Percentiles rank a stretch among this genome's conserved stretches.
phyloP scores from a whole-genome alignment of 2,797 vertebrate species.

The Siniperca scherzeri region DNA sequence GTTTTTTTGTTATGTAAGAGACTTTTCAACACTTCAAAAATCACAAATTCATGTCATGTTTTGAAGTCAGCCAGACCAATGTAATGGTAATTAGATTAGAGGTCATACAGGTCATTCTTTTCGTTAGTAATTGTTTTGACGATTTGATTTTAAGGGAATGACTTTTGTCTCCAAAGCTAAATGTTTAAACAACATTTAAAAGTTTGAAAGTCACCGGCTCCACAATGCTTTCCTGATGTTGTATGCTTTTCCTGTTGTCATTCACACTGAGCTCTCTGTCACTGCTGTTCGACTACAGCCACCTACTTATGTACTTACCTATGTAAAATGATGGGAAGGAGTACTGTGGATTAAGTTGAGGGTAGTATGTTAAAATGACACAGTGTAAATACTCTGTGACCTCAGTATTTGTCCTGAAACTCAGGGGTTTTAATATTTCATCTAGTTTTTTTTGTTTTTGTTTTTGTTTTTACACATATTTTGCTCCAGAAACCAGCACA shows the following conservation, averaged over 20 bases:
- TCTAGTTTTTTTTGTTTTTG: constrained; percentile 33
- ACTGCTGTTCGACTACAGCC: constrained; percentile 20
- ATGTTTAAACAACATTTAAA: neutral
- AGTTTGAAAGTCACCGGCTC: neutral
- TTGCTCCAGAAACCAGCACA: constrained; percentile 65
- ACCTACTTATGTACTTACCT: neutral
- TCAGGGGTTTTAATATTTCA: constrained; percentile 80
- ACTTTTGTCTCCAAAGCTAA: constrained; percentile 6
- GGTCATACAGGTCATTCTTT: neutral
- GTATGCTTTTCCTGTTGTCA: constrained; percentile 23
- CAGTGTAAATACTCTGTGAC: constrained; percentile 51
- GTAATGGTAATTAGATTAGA: neutral
- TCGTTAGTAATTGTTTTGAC: neutral
- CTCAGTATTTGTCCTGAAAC: constrained; percentile 74
- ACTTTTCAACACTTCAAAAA: constrained; percentile 1
- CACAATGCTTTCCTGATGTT: neutral
- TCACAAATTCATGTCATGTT: neutral
- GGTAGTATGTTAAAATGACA: constrained; percentile 19
- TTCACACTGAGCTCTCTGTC: constrained; percentile 24
- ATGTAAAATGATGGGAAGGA: neutral
- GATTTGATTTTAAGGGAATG: neutral
- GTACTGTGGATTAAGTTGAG: constrained; percentile 26
- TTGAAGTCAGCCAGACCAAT: neutral
- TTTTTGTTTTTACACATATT: constrained; percentile 22
- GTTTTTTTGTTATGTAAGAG: constrained; percentile 8